A percentile compares a stretch with the other conserved stretches of the same genome.
Evolutionary conservation across 2,797 vertebrate species (phyloP).

Genomic region (Molossus molossus): DNA sequence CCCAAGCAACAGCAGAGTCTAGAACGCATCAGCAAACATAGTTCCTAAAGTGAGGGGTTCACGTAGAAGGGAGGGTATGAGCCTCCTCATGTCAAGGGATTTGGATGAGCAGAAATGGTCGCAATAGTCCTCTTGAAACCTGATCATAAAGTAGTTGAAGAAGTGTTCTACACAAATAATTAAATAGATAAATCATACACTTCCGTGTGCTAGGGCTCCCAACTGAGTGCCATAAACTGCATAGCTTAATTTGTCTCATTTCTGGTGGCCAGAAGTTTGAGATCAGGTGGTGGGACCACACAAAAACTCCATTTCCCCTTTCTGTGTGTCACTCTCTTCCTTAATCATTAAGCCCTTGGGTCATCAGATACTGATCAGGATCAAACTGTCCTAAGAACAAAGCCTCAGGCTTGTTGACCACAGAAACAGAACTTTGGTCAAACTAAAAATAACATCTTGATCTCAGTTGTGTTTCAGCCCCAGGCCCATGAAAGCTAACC

Average conservation of each 20-base stretch:
- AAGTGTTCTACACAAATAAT: not conserved
- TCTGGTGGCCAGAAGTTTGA: not conserved
- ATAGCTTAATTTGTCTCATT: not conserved
- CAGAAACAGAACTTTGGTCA: too few relatives aligned
- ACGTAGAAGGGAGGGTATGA: fast-evolving
- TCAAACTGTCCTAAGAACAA: not conserved
- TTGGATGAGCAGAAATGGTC: not conserved
- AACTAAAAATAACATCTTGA: too few relatives aligned
- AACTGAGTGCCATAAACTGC: not conserved
- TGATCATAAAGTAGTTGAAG: not conserved
- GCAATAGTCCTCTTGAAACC: not conserved
- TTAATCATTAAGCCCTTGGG: not conserved
- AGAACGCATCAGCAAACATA: not conserved
- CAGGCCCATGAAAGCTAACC: not conserved
- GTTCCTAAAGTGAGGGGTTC: not conserved
- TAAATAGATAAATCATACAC: not conserved
- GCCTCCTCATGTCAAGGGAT: not conserved
- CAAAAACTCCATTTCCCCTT: not conserved
- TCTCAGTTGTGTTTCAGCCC: too few relatives aligned
- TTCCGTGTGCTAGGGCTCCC: not conserved
- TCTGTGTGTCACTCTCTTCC: not conserved
- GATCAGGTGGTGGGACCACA: not conserved
- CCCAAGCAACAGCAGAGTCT: not conserved
- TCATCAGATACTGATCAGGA: not conserved
- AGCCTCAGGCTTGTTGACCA: not conserved